A percentile compares a stretch with the other conserved stretches of the same genome.
Evolutionary conservation across 2,888 invertebrate species (phyloP).

Genomic region (Lamellibrachia satsuma): DNA sequence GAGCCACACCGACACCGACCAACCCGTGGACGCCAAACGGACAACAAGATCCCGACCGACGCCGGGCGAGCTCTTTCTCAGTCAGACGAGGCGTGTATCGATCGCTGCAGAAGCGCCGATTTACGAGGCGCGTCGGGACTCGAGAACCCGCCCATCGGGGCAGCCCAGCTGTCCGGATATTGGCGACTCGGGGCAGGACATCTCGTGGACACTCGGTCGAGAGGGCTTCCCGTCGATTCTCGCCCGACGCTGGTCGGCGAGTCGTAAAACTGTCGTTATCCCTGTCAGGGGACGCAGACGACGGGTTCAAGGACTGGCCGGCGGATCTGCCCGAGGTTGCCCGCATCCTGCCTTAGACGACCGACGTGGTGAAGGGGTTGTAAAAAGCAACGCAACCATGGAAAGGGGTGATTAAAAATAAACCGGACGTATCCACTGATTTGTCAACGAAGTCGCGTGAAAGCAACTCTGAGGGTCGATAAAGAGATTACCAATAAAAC

Average conservation of each 20-base stretch:
- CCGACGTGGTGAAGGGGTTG: not conserved
- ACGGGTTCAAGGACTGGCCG: not conserved
- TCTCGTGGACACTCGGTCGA: too few species aligned
- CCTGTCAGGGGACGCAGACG: not conserved
- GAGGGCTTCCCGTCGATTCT: too few species aligned
- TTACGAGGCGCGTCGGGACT: not conserved
- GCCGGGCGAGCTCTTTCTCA: not conserved
- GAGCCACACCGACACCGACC: too few species aligned
- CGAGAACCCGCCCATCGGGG: too few species aligned
- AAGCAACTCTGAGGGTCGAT: not conserved
- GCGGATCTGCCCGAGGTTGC: not conserved
- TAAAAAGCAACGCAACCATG: not conserved
- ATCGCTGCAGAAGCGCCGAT: not conserved
- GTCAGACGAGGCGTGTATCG: not conserved
- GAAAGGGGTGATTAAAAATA: not conserved
- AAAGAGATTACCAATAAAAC: too few species aligned
- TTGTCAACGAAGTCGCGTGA: not conserved
- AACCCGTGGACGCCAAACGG: too few species aligned
- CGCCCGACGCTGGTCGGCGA: not conserved
- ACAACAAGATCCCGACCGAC: not conserved
- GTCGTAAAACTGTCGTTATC: not conserved
- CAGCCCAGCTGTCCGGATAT: too few species aligned
- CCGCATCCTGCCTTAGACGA: not conserved
- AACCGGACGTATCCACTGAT: not conserved
- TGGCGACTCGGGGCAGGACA: too few species aligned